A percentile compares a stretch with the other conserved stretches of the same genome.
These are phyloP conservation scores for Hippocampus mohnikei DNA, from an alignment of 2,113 vertebrate species.

Conservation along the genomic window DNA sequence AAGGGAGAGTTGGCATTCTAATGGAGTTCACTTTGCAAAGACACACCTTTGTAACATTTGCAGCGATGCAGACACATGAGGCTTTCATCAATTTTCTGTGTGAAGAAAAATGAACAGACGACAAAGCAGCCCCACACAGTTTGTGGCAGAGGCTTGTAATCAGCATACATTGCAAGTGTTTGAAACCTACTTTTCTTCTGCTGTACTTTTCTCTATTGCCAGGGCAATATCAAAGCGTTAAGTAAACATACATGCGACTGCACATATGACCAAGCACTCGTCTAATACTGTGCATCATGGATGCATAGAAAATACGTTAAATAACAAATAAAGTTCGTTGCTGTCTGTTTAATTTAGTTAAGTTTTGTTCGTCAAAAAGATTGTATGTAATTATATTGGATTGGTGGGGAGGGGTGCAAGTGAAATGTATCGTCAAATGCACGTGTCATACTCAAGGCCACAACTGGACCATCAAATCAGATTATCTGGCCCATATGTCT, in stretches of 20 bases:
- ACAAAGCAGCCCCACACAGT: neutral
- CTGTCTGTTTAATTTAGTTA: neutral
- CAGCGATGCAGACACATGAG: neutral
- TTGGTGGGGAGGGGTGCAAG: neutral
- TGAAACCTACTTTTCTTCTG: too few relatives aligned
- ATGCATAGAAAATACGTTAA: slow-evolving; percentile 14
- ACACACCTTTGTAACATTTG: neutral
- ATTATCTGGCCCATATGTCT: too few relatives aligned
- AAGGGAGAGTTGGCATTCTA: neutral
- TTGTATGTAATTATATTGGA: neutral
- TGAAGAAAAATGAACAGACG: neutral
- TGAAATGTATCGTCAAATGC: neutral
- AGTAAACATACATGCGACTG: neutral
- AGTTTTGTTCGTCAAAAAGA: neutral
- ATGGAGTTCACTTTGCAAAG: neutral
- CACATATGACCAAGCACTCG: neutral
- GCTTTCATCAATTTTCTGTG: neutral
- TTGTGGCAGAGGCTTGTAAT: slow-evolving; percentile 1
- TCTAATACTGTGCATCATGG: slow-evolving; percentile 10
- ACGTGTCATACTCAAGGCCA: too few relatives aligned
- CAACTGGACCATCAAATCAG: too few relatives aligned
- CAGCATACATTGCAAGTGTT: neutral
- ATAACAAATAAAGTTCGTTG: neutral
- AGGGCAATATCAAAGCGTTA: neutral
- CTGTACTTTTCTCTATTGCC: neutral